Evolutionary conservation across 92 coral and sea anemone species (phyloP).

Genomic region (Galaxea fascicularis): DNA sequence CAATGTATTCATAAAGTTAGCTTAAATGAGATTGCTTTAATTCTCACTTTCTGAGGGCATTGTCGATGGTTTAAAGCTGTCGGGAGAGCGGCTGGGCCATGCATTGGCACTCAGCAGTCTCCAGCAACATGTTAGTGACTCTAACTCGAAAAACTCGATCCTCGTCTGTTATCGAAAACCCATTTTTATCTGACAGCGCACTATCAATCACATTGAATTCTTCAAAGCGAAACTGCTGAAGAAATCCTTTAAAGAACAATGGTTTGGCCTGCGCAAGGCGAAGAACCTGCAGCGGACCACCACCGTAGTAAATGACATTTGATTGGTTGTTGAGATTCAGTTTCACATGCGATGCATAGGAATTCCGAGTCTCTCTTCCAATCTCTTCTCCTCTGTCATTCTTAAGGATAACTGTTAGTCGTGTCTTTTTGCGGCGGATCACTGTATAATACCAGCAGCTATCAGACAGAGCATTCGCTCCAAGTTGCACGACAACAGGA

Average conservation of each 20-base stretch:
- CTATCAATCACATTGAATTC: constrained; percentile 48
- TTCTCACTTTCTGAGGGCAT: neutral
- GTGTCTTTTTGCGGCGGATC: constrained; percentile 41
- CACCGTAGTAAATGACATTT: constrained; percentile 66
- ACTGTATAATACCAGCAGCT: constrained; percentile 65
- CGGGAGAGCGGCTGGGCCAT: constrained; percentile 45
- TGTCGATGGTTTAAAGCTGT: constrained; percentile 46
- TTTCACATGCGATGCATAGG: constrained; percentile 17
- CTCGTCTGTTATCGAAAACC: constrained; percentile 3
- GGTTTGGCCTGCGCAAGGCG: constrained; percentile 35
- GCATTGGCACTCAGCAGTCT: constrained; percentile 1
- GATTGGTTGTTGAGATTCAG: constrained; percentile 65
- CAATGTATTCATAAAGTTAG: no score
- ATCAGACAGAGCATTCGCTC: constrained; percentile 15
- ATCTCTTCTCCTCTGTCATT: constrained; percentile 16
- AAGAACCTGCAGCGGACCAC: constrained; percentile 58
- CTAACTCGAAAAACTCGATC: neutral
- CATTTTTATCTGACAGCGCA: neutral
- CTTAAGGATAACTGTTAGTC: constrained; percentile 48
- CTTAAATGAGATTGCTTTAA: neutral
- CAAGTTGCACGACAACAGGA: constrained; percentile 39
- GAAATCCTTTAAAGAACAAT: constrained; percentile 57
- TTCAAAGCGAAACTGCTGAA: constrained; percentile 65
- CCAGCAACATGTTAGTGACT: neutral
- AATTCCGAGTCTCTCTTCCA: neutral